phyloP scores from a whole-genome alignment of 2,797 vertebrate genomes.

The Lerista edwardsae region DNA sequence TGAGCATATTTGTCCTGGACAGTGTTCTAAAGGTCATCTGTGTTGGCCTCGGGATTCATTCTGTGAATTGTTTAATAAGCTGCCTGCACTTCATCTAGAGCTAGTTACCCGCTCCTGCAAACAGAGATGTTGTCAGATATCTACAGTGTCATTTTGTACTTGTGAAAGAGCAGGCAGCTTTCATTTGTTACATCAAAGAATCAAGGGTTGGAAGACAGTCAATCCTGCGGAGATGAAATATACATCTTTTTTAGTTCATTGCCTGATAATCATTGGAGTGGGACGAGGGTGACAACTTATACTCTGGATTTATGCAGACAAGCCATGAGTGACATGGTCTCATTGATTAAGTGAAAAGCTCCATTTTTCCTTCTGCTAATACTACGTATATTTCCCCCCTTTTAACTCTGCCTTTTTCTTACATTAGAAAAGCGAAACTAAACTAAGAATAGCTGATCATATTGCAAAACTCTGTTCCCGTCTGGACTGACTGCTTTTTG shows the following conservation, averaged over 20 bases:
- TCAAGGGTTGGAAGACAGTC: conserved; percentile 69
- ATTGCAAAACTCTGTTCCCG: conserved; percentile 34
- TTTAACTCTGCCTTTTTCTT: not conserved
- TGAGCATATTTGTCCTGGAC: conserved; percentile 71
- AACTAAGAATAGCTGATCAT: conserved; percentile 19
- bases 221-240: conserved; percentile 78
- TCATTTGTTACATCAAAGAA: conserved; percentile 70
- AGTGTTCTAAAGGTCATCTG: conserved; percentile 71
- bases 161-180: conserved; percentile 69
- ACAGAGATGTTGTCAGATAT: conserved; percentile 80
- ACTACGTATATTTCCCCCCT: not conserved
- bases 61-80: conserved; percentile 74
- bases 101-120: conserved; percentile 81
- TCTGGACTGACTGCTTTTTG: conserved; percentile 31
- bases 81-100: conserved; percentile 78
- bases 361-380: conserved; percentile 47
- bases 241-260: conserved; percentile 73
- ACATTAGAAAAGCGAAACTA: conserved; percentile 12
- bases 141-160: conserved; percentile 66
- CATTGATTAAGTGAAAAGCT: conserved; percentile 61
- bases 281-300: conserved; percentile 65
- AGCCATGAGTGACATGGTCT: conserved; percentile 48
- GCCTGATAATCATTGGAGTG: conserved; percentile 60
- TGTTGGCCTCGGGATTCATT: conserved; percentile 66
- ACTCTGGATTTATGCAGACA: conserved; percentile 63